phyloP scores from a whole-genome alignment of 2,797 vertebrate species.

The Podarcis siculus region DNA sequence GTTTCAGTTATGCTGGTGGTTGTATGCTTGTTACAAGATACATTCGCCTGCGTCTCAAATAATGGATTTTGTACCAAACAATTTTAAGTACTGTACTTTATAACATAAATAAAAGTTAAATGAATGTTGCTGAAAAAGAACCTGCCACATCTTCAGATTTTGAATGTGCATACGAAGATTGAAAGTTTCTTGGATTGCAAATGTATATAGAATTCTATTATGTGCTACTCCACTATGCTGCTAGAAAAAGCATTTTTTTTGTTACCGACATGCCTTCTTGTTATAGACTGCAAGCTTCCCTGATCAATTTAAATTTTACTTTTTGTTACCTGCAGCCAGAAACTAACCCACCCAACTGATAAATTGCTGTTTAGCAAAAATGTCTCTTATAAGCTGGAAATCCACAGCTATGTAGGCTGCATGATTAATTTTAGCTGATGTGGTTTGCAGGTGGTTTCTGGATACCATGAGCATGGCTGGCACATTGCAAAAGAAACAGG shows the following conservation, averaged over 20 bases:
- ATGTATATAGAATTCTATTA: background rate
- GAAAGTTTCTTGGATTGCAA: background rate
- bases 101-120: background rate
- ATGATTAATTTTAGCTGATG: constrained; percentile 33
- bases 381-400: constrained; percentile 5
- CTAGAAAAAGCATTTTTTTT: no score
- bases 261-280: background rate
- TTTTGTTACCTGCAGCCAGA: constrained; percentile 28
- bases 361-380: background rate
- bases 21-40: background rate
- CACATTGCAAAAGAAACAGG: constrained; percentile 29
- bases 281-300: background rate
- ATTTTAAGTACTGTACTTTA: background rate
- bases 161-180: background rate
- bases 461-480: constrained; percentile 27
- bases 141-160: background rate
- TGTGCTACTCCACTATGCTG: background rate
- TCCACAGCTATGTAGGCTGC: background rate
- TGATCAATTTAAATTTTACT: background rate
- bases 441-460: constrained; percentile 28
- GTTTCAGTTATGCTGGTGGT: background rate
- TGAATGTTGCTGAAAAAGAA: background rate
- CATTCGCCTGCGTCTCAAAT: background rate
- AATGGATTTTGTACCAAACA: background rate
- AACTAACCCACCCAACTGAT: background rate